Conservation (phyloP, 2,113 vertebrate genomes). For the Platanista minor region DNA sequence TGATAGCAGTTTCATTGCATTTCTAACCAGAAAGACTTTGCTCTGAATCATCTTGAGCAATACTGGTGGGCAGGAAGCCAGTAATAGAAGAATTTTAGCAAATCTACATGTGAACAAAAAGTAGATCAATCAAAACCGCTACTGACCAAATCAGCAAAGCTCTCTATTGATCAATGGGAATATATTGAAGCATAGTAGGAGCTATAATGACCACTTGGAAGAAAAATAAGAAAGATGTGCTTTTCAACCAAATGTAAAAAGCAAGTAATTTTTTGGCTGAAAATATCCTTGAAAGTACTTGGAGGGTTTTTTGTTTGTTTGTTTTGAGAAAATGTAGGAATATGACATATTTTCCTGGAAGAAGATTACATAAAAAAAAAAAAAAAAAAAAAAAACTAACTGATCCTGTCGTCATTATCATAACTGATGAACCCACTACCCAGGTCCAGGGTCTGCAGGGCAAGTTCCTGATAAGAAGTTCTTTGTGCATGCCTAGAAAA, state of each 20-base stretch:
- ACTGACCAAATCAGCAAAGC: neutral
- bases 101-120: neutral
- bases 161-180: neutral
- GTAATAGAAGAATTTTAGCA: neutral
- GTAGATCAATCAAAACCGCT: neutral
- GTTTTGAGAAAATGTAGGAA: neutral
- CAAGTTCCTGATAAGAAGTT: neutral
- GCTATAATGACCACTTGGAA: neutral
- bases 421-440: neutral
- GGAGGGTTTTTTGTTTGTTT: neutral
- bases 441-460: neutral
- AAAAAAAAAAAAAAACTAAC: neutral
- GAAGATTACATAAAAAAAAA: neutral
- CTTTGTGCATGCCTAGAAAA: neutral
- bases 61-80: neutral
- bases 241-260: neutral
- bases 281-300: neutral
- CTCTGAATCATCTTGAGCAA: neutral
- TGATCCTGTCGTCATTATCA: neutral
- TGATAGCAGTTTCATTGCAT: neutral
- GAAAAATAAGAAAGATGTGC: neutral
- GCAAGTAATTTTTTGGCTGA: neutral
- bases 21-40: neutral
- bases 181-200: neutral
- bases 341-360: neutral